Evolutionary conservation across 1,140 invertebrate species (phyloP).

Genomic region (Prorops nasuta): DNA sequence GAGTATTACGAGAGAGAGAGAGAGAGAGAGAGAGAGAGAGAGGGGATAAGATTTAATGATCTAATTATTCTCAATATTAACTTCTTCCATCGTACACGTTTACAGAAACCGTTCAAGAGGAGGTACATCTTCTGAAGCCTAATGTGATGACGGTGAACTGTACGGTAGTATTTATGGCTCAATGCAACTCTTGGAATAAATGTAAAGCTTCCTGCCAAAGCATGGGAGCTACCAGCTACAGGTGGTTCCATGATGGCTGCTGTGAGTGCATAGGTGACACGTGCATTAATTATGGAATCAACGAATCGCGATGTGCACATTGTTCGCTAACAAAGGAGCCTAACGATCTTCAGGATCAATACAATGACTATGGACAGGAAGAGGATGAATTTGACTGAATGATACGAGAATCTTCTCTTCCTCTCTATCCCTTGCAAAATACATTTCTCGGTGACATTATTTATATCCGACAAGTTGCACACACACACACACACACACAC

Average conservation of each 20-base stretch:
- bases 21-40: constrained; percentile 2
- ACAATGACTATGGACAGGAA: constrained; percentile 50
- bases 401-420: too few relatives aligned
- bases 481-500: too few relatives aligned
- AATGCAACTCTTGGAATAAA: constrained; percentile 87
- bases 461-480: too few relatives aligned
- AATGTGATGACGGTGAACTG: constrained; percentile 78
- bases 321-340: constrained; percentile 39
- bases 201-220: constrained; percentile 78
- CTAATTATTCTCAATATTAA: too few relatives aligned
- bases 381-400: constrained; percentile 43
- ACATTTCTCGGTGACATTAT: too few relatives aligned
- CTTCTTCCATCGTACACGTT: too few relatives aligned
- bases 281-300: constrained; percentile 90
- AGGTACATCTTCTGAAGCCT: constrained; percentile 58
- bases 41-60: too few relatives aligned
- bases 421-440: too few relatives aligned
- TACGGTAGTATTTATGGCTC: constrained; percentile 87
- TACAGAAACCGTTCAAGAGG: constrained; percentile 65
- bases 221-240: constrained; percentile 71
- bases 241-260: constrained; percentile 95
- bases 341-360: constrained; percentile 40
- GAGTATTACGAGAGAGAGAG: too few relatives aligned
- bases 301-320: constrained; percentile 69
- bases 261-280: constrained; percentile 90